Conservation (phyloP, 2,888 invertebrate species). For the Parnassius apollo region DNA sequence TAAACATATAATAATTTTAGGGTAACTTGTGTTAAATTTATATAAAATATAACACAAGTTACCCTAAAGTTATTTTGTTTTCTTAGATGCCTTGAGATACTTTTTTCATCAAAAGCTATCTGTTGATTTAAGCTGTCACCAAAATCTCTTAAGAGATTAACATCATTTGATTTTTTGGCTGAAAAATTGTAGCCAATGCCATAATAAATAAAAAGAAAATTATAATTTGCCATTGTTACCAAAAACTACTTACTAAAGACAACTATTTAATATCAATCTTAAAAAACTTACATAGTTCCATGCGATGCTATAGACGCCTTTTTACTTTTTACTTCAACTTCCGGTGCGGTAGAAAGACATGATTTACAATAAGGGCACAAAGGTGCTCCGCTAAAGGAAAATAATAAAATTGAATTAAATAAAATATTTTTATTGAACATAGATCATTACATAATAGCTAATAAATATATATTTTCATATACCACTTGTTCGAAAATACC, state of each 20-base stretch:
- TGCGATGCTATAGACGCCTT: constrained; percentile 6
- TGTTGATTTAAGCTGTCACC: not conserved
- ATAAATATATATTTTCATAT: too few species aligned
- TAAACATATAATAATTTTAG: too few species aligned
- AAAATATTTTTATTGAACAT: too few species aligned
- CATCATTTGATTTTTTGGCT: not conserved
- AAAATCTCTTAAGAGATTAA: not conserved
- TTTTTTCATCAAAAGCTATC: too few species aligned
- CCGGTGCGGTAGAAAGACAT: constrained; percentile 4
- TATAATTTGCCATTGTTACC: not conserved
- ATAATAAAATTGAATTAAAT: too few species aligned
- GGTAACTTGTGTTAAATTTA: too few species aligned
- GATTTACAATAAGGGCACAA: constrained; percentile 14
- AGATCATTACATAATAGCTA: too few species aligned
- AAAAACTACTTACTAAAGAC: not conserved
- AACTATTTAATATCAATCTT: not conserved
- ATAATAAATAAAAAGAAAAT: not conserved
- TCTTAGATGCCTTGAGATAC: too few species aligned
- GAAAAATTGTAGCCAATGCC: not conserved
- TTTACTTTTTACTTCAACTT: not conserved
- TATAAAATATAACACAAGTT: too few species aligned
- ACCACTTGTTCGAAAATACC: too few species aligned
- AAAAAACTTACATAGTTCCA: constrained; percentile 7
- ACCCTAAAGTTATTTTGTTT: too few species aligned
- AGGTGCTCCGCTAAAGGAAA: constrained; percentile 1